These are phyloP conservation scores for Heteromyza rotundicornis DNA, from an alignment of 2,888 invertebrate species.

Conservation along the genomic window DNA sequence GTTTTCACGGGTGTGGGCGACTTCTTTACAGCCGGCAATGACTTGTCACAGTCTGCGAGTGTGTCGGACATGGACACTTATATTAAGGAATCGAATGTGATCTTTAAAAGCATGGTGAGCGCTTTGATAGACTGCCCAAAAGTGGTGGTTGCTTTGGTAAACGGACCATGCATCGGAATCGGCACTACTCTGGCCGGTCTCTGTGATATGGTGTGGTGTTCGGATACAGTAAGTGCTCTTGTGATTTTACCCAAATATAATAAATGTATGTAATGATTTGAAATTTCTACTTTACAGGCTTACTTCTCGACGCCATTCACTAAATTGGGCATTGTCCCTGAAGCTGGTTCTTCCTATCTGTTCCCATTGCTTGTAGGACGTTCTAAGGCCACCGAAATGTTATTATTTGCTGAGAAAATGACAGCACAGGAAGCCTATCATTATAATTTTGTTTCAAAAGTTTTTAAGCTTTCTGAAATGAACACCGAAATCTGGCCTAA, in stretches of 20 bases:
- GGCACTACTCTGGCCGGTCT: conserved; percentile 76
- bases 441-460: conserved; percentile 78
- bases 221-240: conserved; percentile 70
- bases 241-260: not conserved
- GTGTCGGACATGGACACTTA: conserved; percentile 45
- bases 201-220: conserved; percentile 87
- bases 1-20: conserved; percentile 70
- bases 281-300: conserved; percentile 67
- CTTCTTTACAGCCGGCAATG: conserved; percentile 54
- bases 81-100: conserved; percentile 44
- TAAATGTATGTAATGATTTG: not conserved
- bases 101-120: conserved; percentile 70
- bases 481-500: conserved; percentile 68
- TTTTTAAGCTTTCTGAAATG: conserved; percentile 73
- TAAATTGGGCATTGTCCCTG: conserved; percentile 82
- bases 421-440: conserved; percentile 79
- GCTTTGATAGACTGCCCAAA: conserved; percentile 88
- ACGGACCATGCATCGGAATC: conserved; percentile 95
- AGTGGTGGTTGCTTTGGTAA: conserved; percentile 83
- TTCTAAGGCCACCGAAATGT: conserved; percentile 72
- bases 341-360: conserved; percentile 86
- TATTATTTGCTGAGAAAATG: conserved; percentile 77
- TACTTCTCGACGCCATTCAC: conserved; percentile 90
- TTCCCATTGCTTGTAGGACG: conserved; percentile 86
- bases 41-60: conserved; percentile 31